Percentiles rank a stretch among this genome's conserved stretches.
Conservation (phyloP, 2,113 vertebrate species). For the Dissostichus mawsoni region DNA sequence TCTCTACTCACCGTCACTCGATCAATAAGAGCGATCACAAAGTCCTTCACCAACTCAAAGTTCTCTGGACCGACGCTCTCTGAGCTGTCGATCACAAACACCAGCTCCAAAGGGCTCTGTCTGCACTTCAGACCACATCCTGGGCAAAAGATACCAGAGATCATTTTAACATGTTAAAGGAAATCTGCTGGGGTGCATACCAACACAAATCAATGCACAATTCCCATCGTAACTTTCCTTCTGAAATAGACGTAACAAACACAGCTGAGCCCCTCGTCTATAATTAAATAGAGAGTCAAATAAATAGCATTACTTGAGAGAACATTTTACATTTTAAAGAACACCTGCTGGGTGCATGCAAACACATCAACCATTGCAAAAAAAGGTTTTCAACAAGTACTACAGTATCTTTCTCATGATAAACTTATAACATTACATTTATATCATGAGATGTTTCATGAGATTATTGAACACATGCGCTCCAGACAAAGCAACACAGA, state of each 20-base stretch:
- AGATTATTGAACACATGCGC: no score
- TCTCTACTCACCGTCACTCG: slow-evolving; percentile 52
- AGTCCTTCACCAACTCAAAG: slow-evolving; percentile 88
- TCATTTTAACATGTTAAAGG: not conserved
- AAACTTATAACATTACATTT: not conserved
- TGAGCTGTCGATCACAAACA: slow-evolving; percentile 93
- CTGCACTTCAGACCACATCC: slow-evolving; percentile 89
- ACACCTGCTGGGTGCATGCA: not conserved
- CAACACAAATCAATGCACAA: not conserved
- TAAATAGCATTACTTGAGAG: no score
- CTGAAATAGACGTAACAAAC: no score
- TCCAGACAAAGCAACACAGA: not conserved
- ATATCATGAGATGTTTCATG: not conserved
- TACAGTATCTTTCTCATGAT: no score
- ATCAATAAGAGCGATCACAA: slow-evolving; percentile 86
- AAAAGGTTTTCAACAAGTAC: not conserved
- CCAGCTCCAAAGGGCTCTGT: slow-evolving; percentile 86
- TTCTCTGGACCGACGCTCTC: slow-evolving; percentile 90
- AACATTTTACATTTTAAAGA: no score
- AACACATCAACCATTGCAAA: not conserved
- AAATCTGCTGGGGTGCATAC: not conserved
- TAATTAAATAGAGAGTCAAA: no score
- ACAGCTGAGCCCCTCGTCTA: no score
- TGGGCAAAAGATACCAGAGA: slow-evolving; percentile 51
- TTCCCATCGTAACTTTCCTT: no score